Base-by-base conservation (phyloP, 2,113 vertebrate species). In the Clarias magur region DNA sequence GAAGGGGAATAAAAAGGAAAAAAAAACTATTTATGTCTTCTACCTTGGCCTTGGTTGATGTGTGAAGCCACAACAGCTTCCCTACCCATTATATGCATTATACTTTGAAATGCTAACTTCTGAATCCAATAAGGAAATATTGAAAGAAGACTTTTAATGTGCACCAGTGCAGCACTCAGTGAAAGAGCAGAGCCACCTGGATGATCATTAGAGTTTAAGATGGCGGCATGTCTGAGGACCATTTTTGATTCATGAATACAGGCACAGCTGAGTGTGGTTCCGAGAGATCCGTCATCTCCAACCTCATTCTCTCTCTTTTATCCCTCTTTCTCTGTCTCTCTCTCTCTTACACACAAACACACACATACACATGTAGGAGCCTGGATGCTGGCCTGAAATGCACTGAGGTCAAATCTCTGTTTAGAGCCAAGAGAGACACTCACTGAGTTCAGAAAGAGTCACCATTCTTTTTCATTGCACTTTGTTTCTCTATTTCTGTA, bases 221-320 rank as follows among this genome's bases (percentile, higher is more conserved):
- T 88, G 84, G 83, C 83, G 89, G 65, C 78, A 78, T 87, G 80
- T 88, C 87, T 84, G 82, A 85, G 81, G 79, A 30, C 82, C 87
- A 86, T 88, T 62, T 81, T 90, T 89, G 88, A 90, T 90, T 89
- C 89, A 91, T 91, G 82, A 86, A 82, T 38, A 60, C 84, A 89
- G 87, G 85, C 88, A 90, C 89, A 84, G 89, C 89, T 84, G 86
- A 89, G 87, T 79, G 88, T 65, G 80, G 88, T 87, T 76, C 83
- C 70, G 85, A 82, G 85, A 60, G 86, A 88, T 87, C 89, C 85
- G 89, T 89, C 88, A 85, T 88, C 89, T 88, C 59, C 65, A 87
- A 90, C 91, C 57, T 23, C 80, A 84, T 87, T 89, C 83, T 88
- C 57, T 87, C 87, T 75, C 73, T 67, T 83, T 78, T 3, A 30